Percentiles rank a stretch among this genome's conserved stretches.
Evolutionary conservation across 2,888 invertebrate genomes (phyloP).

Genomic region (Patella ulyssiponensis): DNA sequence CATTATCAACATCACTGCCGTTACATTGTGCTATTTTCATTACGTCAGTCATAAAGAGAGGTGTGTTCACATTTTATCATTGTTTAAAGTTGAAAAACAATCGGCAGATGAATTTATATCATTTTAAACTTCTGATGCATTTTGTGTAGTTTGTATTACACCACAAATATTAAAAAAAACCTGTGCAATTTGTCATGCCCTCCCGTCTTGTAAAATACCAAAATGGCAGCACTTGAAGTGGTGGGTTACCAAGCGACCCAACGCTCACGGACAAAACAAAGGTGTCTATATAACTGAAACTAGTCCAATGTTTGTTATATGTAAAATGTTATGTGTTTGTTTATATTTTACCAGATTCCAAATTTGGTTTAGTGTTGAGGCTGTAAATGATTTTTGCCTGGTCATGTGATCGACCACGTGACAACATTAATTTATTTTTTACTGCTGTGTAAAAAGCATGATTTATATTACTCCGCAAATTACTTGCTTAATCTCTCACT

Average conservation of each 20-base stretch:
- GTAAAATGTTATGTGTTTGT: slow-evolving; percentile 7
- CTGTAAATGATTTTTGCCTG: slow-evolving; percentile 2
- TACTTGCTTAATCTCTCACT: neutral
- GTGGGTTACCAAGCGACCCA: neutral
- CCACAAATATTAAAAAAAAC: neutral
- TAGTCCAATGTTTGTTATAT: neutral
- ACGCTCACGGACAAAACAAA: neutral
- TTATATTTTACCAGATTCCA: slow-evolving; percentile 7
- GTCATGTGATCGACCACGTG: neutral
- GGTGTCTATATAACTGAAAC: slow-evolving; percentile 5
- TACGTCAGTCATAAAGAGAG: neutral
- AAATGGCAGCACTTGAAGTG: slow-evolving; percentile 5
- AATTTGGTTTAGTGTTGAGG: neutral
- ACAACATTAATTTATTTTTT: neutral
- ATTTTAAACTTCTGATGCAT: neutral
- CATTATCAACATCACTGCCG: neutral
- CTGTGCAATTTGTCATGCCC: slow-evolving; percentile 9
- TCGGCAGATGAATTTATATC: neutral
- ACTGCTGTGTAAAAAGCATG: slow-evolving; percentile 6
- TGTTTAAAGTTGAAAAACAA: neutral
- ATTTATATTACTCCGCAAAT: neutral
- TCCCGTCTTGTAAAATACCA: slow-evolving; percentile 11
- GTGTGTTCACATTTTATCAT: neutral
- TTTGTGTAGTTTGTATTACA: neutral
- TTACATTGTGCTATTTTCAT: slow-evolving; percentile 1